Evolutionary conservation across 2,113 vertebrate genomes (phyloP).

Genomic region (Polyodon spathula): DNA sequence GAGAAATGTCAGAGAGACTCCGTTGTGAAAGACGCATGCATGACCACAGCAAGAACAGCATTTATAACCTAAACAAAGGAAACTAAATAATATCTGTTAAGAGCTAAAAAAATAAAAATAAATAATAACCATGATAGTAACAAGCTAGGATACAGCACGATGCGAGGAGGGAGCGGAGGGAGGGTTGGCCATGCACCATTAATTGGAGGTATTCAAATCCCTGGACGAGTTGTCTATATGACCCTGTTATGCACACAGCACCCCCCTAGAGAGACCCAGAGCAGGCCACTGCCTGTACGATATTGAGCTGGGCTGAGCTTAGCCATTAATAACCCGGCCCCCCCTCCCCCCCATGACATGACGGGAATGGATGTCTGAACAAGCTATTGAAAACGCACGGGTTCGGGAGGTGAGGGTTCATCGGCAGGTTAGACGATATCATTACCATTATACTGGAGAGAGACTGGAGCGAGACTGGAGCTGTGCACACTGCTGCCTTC

Average conservation of each 20-base stretch:
- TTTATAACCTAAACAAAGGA: too few species aligned
- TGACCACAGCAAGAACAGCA: too few species aligned
- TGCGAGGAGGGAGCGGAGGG: too few species aligned
- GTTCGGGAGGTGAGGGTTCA: slow-evolving; percentile 52
- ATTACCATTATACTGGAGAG: not conserved
- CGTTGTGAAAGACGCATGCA: too few species aligned
- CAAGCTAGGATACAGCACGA: too few species aligned
- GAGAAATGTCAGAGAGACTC: too few species aligned
- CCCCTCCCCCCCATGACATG: slow-evolving; percentile 55
- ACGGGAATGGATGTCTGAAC: slow-evolving; percentile 62
- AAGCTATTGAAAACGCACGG: slow-evolving; percentile 60
- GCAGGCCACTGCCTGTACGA: slow-evolving; percentile 47
- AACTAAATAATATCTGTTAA: too few species aligned
- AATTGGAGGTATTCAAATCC: slow-evolving; percentile 26
- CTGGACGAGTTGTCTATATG: slow-evolving; percentile 47
- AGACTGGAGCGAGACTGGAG: too few species aligned
- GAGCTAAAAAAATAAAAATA: too few species aligned
- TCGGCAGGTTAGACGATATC: slow-evolving; percentile 32
- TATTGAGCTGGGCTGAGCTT: slow-evolving; percentile 59
- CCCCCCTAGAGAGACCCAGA: slow-evolving; percentile 42
- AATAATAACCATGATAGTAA: too few species aligned
- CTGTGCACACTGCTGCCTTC: too few species aligned
- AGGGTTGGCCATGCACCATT: not conserved
- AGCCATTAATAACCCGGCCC: slow-evolving; percentile 70
- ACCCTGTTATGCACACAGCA: slow-evolving; percentile 33